phyloP scores from a whole-genome alignment of 2,113 vertebrate species.

The Lutjanus erythropterus region DNA sequence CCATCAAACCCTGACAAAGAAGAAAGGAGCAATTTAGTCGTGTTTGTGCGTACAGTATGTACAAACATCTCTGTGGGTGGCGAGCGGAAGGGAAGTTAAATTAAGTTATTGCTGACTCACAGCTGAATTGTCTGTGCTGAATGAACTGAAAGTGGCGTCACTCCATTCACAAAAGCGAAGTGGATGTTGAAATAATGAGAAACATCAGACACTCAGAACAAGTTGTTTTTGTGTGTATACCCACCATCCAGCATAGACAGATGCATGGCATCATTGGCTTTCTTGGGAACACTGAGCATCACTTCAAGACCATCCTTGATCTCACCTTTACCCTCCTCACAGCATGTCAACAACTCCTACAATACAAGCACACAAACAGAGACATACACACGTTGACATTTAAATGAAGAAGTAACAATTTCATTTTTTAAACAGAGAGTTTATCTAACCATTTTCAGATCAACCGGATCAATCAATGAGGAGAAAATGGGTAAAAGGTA shows the following conservation, averaged over 20 bases:
- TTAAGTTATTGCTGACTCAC: slow-evolving; percentile 32
- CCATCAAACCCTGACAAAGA: slow-evolving; percentile 92
- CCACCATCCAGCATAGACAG: slow-evolving; percentile 99
- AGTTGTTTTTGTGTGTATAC: not conserved
- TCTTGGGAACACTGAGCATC: slow-evolving; percentile 99
- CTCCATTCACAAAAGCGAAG: slow-evolving; percentile 1
- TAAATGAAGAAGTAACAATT: not conserved
- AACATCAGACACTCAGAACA: slow-evolving; percentile 2
- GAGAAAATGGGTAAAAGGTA: too few species aligned
- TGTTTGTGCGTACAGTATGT: not conserved
- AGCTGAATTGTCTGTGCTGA: slow-evolving; percentile 14
- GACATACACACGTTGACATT: not conserved
- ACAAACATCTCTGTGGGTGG: slow-evolving; percentile 35
- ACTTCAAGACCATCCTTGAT: slow-evolving; percentile 99
- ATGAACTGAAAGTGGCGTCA: not conserved
- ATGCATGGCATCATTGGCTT: slow-evolving; percentile 99
- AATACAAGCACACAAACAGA: slow-evolving; percentile 12
- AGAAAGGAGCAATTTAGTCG: not conserved
- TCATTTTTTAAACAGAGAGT: too few species aligned
- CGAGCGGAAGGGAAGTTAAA: slow-evolving; percentile 5
- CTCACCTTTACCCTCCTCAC: slow-evolving; percentile 98
- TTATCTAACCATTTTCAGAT: too few species aligned
- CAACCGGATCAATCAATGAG: too few species aligned
- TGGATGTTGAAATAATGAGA: not conserved
- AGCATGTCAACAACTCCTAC: slow-evolving; percentile 97